These are phyloP conservation scores for Macrotrachela quadricornifera DNA, from an alignment of 1,140 invertebrate species.

Conservation along the genomic window DNA sequence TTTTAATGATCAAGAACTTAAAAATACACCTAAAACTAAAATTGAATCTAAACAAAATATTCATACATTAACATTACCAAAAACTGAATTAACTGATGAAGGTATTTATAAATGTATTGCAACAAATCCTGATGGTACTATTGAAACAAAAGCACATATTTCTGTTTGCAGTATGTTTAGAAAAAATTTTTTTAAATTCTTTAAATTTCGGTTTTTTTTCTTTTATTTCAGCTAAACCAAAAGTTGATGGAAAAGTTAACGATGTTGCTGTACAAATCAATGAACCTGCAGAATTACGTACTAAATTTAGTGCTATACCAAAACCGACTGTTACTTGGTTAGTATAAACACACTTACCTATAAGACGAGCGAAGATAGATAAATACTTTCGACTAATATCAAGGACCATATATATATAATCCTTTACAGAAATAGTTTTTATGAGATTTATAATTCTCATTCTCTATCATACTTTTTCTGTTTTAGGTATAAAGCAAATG, in stretches of 20 bases:
- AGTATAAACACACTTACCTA: slow-evolving; percentile 12
- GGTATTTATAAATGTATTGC: slow-evolving; percentile 80
- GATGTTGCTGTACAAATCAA: slow-evolving; percentile 1
- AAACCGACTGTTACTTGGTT: slow-evolving; percentile 13
- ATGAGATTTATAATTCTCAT: too few species aligned
- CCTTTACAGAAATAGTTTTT: too few species aligned
- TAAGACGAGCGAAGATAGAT: too few species aligned
- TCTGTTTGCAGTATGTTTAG: not conserved
- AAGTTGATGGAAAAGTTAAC: not conserved
- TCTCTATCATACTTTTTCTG: too few species aligned
- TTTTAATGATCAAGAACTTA: too few species aligned
- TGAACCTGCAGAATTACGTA: not conserved
- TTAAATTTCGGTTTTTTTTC: not conserved
- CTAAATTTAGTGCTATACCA: not conserved
- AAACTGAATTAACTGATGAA: slow-evolving; percentile 40
- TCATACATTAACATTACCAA: slow-evolving; percentile 11
- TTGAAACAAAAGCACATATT: slow-evolving; percentile 57
- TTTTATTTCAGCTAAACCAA: not conserved
- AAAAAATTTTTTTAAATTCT: not conserved
- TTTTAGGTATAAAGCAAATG: slow-evolving; percentile 14
- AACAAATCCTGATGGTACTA: slow-evolving; percentile 66
- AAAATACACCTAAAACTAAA: slow-evolving; percentile 10
- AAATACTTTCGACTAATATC: too few species aligned
- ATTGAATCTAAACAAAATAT: slow-evolving; percentile 13
- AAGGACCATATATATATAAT: too few species aligned